These are phyloP conservation scores for Rotaria magnacalcarata DNA, from an alignment of 2,888 invertebrate species.

Conservation along the genomic window DNA sequence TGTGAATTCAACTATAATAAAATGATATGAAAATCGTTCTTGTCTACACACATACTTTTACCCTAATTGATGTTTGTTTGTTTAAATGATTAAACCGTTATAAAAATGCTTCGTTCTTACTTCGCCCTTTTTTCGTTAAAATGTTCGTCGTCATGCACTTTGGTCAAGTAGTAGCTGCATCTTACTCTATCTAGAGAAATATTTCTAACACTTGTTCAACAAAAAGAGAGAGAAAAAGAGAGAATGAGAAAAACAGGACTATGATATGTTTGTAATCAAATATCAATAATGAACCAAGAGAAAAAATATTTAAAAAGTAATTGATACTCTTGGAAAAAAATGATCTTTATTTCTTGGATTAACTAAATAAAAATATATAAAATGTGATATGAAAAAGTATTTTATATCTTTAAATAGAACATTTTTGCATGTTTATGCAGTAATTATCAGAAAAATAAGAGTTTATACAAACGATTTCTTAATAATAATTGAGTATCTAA, in stretches of 20 bases:
- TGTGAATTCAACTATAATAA: too few species aligned
- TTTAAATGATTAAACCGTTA: background rate
- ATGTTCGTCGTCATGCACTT: slow-evolving; percentile 1
- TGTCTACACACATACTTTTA: too few species aligned
- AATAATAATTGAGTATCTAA: background rate
- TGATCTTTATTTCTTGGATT: background rate
- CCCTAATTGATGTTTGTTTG: too few species aligned
- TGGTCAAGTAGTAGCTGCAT: background rate
- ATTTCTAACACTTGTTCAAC: background rate
- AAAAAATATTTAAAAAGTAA: background rate
- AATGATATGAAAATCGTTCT: too few species aligned
- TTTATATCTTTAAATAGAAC: background rate
- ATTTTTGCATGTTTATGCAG: too few species aligned
- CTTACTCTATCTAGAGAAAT: background rate
- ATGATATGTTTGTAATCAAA: background rate
- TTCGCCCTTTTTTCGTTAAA: background rate
- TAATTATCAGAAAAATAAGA: too few species aligned
- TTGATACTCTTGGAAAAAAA: background rate
- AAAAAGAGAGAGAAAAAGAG: background rate
- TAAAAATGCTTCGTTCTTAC: background rate
- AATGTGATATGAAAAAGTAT: background rate
- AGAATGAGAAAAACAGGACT: background rate
- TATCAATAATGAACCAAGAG: background rate
- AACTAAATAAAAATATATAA: background rate
- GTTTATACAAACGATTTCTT: background rate